Evolutionary conservation across 1,140 invertebrate species (phyloP), one percentile per base, ranked within the genome.

Genomic region (Neocloeon triangulifer): DNA sequence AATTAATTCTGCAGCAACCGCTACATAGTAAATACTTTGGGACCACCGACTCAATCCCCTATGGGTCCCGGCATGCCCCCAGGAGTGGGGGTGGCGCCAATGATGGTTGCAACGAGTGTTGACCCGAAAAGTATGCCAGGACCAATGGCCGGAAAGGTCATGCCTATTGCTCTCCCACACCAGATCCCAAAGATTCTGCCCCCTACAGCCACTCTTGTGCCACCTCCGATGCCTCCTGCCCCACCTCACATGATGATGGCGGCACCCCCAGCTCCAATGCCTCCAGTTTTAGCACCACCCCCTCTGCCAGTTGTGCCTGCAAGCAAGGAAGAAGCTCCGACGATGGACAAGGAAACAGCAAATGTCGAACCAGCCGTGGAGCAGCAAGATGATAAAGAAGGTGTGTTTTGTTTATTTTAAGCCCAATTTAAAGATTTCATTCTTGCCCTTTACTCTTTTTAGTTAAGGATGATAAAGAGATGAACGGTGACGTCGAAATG

Each of bases 1-100:
- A 30, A 34, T 41, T 28, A 36, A 37, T 30, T 37, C 51, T 46
- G 38, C 41, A 45, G 16, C 52, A 43, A 39, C 48, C 55, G 17
- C 45, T 49, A 13, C 52, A 53, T 13, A 57, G 60, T 17, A 43
- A 59, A 25, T 57, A 56, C 1, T 61, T 65, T 10, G 61, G 61
- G 58, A 58, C 61, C 5, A 59, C 64, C 3, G 60, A 61, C 6
- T 62, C 61, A 1, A 61, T 63, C 48, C 51, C 42, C 38, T 35
- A 44, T 18, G 30, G 47, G 5, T 33, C 49, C 0, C 46, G 49
- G 26, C 47, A 51, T 32, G 52, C 50, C 42, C 20, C 7, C 29
- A 22, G n/a, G 60, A 56, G 48, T 39, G 34, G 39, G 33, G 12
- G 37, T 37, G 13, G 37, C 22, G 27, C 25, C 18, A 38, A 38